These are phyloP conservation scores for Philonicus albiceps DNA, from an alignment of 2,888 invertebrate genomes.

Conservation along the genomic window DNA sequence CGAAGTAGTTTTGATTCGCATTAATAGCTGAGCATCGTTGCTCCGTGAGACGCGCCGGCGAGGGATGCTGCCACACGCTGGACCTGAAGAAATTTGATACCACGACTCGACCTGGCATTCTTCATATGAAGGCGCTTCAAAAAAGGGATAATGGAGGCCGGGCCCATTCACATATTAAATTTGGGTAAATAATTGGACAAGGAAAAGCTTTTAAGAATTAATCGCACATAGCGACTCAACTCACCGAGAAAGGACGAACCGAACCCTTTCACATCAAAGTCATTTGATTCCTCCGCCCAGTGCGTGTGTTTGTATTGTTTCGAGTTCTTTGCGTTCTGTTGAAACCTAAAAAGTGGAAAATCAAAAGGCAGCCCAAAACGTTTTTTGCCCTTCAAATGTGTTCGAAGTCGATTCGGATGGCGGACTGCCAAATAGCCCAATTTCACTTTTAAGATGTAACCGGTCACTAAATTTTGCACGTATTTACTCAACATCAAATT, in stretches of 20 bases:
- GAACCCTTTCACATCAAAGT: conserved; percentile 26
- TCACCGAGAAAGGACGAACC: neutral
- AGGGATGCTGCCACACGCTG: neutral
- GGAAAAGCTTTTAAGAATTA: conserved; percentile 41
- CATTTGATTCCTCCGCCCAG: neutral
- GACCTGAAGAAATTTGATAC: conserved; percentile 8
- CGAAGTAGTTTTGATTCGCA: neutral
- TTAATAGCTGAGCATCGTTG: neutral
- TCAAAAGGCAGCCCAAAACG: neutral
- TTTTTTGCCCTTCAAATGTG: neutral
- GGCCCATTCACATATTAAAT: conserved; percentile 35
- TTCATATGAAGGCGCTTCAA: neutral
- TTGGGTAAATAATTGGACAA: conserved; percentile 41
- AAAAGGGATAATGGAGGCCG: conserved; percentile 26
- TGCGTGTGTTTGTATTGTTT: conserved; percentile 19
- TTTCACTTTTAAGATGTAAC: neutral
- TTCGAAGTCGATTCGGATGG: neutral
- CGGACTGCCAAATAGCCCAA: neutral
- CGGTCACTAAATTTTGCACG: neutral
- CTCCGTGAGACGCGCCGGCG: neutral
- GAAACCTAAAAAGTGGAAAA: conserved; percentile 12
- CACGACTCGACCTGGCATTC: neutral
- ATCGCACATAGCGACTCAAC: neutral
- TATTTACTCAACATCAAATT: neutral
- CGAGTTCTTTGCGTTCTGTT: neutral